phyloP scores from a whole-genome alignment of 2,113 vertebrate genomes.

The Petrocephalus zakoni region DNA sequence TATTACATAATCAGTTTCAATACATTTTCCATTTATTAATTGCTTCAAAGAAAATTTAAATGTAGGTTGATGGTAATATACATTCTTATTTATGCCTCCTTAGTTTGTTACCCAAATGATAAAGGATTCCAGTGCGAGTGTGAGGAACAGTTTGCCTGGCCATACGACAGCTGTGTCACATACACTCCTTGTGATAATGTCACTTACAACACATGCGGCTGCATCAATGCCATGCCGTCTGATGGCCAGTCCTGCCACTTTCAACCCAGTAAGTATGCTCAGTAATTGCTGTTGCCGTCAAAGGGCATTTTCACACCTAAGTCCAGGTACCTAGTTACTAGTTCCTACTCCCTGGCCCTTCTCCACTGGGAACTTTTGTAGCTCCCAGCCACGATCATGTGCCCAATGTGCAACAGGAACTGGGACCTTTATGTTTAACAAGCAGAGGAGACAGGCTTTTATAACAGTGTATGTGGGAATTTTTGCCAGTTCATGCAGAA shows the following conservation, averaged over 20 bases:
- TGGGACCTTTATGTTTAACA: too few species aligned
- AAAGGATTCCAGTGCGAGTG: conserved; percentile 49
- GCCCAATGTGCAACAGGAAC: too few species aligned
- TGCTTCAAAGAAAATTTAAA: not conserved
- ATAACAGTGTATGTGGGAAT: too few species aligned
- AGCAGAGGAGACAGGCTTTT: too few species aligned
- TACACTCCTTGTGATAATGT: not conserved
- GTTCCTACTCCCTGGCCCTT: too few species aligned
- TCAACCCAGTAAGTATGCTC: not conserved
- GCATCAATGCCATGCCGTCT: not conserved
- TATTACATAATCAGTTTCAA: not conserved
- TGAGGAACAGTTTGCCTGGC: conserved; percentile 48
- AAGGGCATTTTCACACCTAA: too few species aligned
- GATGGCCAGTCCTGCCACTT: not conserved
- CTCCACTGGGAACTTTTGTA: too few species aligned
- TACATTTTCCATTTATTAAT: not conserved
- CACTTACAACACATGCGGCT: not conserved
- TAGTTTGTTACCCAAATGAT: conserved; percentile 44
- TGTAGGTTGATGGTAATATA: not conserved
- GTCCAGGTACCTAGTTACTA: too few species aligned
- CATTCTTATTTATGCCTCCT: not conserved
- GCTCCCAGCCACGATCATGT: too few species aligned
- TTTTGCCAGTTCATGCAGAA: too few species aligned
- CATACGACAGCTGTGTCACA: conserved; percentile 34
- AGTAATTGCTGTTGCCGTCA: too few species aligned